Evolutionary conservation across 2,113 vertebrate species (phyloP), one percentile per base, ranked within the genome.

Genomic region (Tenebrosternarchus preto): DNA sequence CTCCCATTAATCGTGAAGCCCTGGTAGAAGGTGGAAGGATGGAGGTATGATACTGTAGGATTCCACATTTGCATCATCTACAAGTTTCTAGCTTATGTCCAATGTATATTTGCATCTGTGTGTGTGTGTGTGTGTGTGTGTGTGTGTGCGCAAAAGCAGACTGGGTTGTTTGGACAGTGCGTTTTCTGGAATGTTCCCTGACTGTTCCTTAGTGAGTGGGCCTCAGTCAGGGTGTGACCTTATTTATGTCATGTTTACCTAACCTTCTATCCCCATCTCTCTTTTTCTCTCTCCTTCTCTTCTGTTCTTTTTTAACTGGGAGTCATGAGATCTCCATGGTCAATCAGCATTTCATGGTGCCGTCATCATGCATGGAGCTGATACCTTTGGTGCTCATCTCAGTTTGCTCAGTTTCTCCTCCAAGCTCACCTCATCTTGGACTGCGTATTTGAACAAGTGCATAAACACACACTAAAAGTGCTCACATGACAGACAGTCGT

Each of bases 201-300:
- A 73, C 82, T 85, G 84, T 80, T 83, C 77, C 81, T 76, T 56
- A 87, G 73, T 60, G 31, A 85, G 8, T 84, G 77, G 78, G 79
- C 80, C 81, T 67, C n/a, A 82, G 78, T 81, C 60, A 82, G 85
- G 83, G 69, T 82, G 25, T n/a, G 81, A 92, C 88, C 89, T 75
- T 55, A 0, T 68, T 72, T 81, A 57, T 86, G 90, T 86, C 86
- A 80, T 88, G 85, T 89, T 91, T 90, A 86, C 77, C 72, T 89
- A 88, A 91, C 88, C 90, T 82, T 69, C 50, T 36, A 73, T 57
- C 84, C 81, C 81, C 83, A 80, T 86, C 75, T 61, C 80, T 72
- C 22, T 75, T 60, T 61, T 69, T 78, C 73, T 36, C 8, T 64
- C 79, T 71, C 19, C 68, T 5, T 73, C n/a, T 84, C 86, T 79